These are phyloP conservation scores for Scatophagus argus DNA, from an alignment of 2,113 vertebrate genomes.

Conservation along the genomic window DNA sequence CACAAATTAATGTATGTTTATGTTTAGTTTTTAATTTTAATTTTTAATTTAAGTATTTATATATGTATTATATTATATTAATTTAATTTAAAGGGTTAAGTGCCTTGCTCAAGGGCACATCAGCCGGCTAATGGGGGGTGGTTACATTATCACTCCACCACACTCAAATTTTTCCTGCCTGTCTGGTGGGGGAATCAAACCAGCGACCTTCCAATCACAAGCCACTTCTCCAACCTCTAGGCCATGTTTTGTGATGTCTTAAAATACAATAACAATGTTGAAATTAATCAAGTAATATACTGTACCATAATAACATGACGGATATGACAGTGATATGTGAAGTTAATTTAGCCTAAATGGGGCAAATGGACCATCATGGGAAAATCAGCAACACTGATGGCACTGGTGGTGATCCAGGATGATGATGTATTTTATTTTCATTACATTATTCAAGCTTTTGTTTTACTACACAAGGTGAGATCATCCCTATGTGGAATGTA, in stretches of 20 bases:
- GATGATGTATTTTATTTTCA: slow-evolving; percentile 26
- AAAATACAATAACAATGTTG: background rate
- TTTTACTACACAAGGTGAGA: slow-evolving; percentile 58
- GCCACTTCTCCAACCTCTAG: no score
- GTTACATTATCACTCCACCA: no score
- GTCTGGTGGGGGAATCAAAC: no score
- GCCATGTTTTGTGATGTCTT: no score
- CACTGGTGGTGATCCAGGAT: slow-evolving; percentile 2
- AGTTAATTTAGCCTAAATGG: background rate
- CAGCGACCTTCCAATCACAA: no score
- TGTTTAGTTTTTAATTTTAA: no score
- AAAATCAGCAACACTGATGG: slow-evolving; percentile 12
- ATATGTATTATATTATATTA: no score
- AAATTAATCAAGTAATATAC: background rate
- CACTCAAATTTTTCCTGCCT: no score
- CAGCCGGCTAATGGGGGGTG: no score
- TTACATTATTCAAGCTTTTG: slow-evolving; percentile 34
- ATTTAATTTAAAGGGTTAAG: no score
- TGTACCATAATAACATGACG: background rate
- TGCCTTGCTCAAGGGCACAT: no score
- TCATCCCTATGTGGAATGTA: slow-evolving; percentile 69
- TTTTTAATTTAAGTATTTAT: no score
- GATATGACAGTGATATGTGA: background rate
- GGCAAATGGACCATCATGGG: background rate
- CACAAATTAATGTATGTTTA: background rate